Base-by-base conservation (phyloP, 2,888 invertebrate genomes). In the Entomobrya proxima region DNA sequence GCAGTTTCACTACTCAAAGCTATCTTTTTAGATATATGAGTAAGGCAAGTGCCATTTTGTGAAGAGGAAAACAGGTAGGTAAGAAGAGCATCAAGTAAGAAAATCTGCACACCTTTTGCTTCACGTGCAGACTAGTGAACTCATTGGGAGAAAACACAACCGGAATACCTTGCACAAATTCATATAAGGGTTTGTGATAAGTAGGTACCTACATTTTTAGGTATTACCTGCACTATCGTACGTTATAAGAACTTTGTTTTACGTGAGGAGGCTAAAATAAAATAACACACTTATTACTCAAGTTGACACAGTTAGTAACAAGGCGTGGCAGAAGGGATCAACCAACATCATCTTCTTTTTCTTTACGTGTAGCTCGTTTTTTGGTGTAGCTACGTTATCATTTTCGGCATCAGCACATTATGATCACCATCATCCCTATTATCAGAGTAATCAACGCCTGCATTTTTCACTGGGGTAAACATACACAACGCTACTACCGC, bases 231-330 rank as follows among this genome's bases (percentile, higher is more conserved):
- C 30, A n/a, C 18, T n/a, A 27, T n/a, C 30, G 3, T 32, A 52
- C 37, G 35, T 18, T 21, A 27, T 61, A 35, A n/a, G 27, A 50
- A 35, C 64, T 64, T 64, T 64, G 35, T 35, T 35, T 64, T 18
- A 64, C n/a, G 35, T 9, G 32, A 64, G 15, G 35, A 32, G 18
- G 35, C n/a, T 21, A n/a, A 27, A 6, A 21, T 30, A 61, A 6
- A 21, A 21, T 50, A 74, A 50, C 74, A 74, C 50, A 77, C 72
- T 50, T 80, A 47, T 30, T 58, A 35, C 58, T 74, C 27, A 32
- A 52, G 84, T 77, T 84, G 84, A 77, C 84, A 84, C 58, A 84
- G 84, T 84, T 84, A 77, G 84, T 84, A 84, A 84, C 35, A 55
- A 84, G 84, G 84, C 84, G 84, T 84, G 84, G 84, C 50, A 69